A percentile compares a stretch with the other conserved stretches of the same genome.
Evolutionary conservation across 2,797 vertebrate genomes (phyloP).

Genomic region (Microctenopoma lineatum): DNA sequence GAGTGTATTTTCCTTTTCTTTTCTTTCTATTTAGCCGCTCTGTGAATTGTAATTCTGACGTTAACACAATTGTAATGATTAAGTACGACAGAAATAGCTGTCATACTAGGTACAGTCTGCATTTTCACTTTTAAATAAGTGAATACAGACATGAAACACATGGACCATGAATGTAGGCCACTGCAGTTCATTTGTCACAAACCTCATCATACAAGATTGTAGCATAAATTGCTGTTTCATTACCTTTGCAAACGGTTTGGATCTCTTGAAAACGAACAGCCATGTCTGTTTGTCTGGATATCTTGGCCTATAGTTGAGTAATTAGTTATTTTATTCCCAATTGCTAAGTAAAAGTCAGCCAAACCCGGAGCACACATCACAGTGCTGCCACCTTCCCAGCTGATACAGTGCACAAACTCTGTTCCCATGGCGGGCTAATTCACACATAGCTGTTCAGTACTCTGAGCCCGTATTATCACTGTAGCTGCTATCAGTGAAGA

Average conservation of each 20-base stretch:
- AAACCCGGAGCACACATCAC: neutral
- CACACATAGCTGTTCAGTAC: constrained; percentile 20
- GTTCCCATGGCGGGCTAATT: constrained; percentile 30
- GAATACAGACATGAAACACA: constrained; percentile 9
- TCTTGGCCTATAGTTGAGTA: neutral
- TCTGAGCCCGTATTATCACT: constrained; percentile 41
- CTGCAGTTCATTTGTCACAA: constrained; percentile 1
- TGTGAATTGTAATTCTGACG: constrained; percentile 26
- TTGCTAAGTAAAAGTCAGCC: neutral
- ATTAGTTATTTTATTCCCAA: constrained; percentile 8
- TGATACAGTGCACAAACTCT: neutral
- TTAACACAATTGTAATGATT: constrained; percentile 41
- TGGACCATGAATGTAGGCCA: neutral
- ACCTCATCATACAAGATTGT: no score
- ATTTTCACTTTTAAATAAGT: constrained; percentile 3
- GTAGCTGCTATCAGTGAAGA: constrained; percentile 48
- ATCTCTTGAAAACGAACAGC: neutral
- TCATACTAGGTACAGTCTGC: constrained; percentile 10
- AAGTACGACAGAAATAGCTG: constrained; percentile 43
- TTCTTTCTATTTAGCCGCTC: constrained; percentile 13
- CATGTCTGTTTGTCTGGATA: neutral
- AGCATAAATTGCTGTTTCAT: neutral
- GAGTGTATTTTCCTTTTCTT: neutral
- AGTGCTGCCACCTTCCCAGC: constrained; percentile 6
- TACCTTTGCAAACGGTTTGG: neutral